These are phyloP conservation scores for Gandaritis pyraliata DNA, from an alignment of 2,888 invertebrate species.

Conservation along the genomic window DNA sequence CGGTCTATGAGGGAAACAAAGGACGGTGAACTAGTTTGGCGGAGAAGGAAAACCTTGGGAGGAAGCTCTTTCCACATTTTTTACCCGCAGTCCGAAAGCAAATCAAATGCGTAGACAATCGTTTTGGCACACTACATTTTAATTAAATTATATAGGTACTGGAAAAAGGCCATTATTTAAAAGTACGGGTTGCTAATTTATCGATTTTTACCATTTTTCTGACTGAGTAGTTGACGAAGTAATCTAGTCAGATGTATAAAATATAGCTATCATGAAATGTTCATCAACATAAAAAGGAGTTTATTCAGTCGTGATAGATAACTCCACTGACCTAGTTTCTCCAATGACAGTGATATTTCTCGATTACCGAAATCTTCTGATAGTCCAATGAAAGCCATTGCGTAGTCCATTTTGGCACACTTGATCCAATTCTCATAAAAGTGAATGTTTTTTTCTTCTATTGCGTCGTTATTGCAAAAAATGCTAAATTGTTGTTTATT, in stretches of 20 bases:
- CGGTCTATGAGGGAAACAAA: not conserved
- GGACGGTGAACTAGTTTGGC: not conserved
- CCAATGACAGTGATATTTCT: conserved; percentile 30
- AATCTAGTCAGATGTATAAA: not conserved
- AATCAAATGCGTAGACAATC: no score
- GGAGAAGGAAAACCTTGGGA: not conserved
- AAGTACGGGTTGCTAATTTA: no score
- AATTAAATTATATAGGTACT: no score
- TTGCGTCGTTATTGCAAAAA: not conserved
- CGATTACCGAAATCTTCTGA: conserved; percentile 38
- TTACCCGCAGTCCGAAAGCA: no score
- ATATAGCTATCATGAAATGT: conserved; percentile 8
- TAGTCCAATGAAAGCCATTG: conserved; percentile 31
- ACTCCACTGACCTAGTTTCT: conserved; percentile 35
- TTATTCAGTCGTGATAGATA: conserved; percentile 25
- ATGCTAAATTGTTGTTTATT: not conserved
- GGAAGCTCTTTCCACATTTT: no score
- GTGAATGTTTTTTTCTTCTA: conserved; percentile 1
- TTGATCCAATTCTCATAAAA: conserved; percentile 4
- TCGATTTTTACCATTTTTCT: no score
- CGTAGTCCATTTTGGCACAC: conserved; percentile 22
- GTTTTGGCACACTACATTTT: no score
- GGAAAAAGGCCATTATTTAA: no score
- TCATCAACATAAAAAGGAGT: conserved; percentile 30
- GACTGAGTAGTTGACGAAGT: no score